Percentiles rank a stretch among this genome's conserved stretches.
phyloP scores from a whole-genome alignment of 2,888 invertebrate genomes.

The Euzophera pinguis region DNA sequence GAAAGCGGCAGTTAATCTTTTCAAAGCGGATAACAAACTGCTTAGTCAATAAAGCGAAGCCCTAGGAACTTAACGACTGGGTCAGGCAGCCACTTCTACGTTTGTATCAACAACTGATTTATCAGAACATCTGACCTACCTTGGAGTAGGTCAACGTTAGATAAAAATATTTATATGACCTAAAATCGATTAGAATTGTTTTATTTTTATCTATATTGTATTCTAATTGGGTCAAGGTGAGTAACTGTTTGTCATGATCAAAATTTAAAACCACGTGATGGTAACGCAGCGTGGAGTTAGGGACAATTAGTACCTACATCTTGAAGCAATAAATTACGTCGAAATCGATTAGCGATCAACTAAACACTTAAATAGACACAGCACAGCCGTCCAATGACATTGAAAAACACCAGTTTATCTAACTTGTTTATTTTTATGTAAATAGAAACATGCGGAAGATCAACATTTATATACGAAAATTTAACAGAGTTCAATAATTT shows the following conservation, averaged over 20 bases:
- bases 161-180: slow-evolving; percentile 1
- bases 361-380: neutral
- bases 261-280: neutral
- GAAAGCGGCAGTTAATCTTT: slow-evolving; percentile 31
- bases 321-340: neutral
- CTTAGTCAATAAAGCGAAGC: slow-evolving; percentile 41
- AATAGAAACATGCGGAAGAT: neutral
- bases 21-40: slow-evolving; percentile 52
- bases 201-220: neutral
- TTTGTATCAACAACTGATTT: slow-evolving; percentile 21
- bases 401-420: slow-evolving; percentile 2
- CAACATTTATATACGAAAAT: no score
- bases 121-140: neutral
- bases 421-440: neutral
- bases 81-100: slow-evolving; percentile 38
- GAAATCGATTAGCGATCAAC: slow-evolving; percentile 4
- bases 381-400: neutral
- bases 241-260: neutral
- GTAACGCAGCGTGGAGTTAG: neutral
- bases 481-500: no score
- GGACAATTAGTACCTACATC: neutral
- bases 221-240: neutral
- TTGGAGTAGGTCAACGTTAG: slow-evolving; percentile 4
- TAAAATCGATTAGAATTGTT: neutral
- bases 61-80: slow-evolving; percentile 38